Evolutionary conservation across 1,140 invertebrate genomes (phyloP).

Genomic region (Bombus cullumanus): DNA sequence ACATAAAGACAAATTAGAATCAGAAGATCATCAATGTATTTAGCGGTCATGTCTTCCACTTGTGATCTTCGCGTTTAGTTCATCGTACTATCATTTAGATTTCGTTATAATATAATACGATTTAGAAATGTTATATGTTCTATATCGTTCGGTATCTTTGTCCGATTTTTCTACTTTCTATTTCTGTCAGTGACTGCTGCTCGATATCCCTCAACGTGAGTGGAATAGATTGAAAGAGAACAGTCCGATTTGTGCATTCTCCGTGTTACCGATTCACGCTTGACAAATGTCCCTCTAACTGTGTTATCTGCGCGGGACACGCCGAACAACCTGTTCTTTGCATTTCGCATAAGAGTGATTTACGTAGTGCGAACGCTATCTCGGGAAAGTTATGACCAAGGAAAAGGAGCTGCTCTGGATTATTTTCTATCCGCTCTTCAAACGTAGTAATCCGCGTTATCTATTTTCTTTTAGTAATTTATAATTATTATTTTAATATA

Average conservation of each 20-base stretch:
- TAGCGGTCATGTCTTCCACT: no score
- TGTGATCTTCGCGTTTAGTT: no score
- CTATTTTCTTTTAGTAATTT: not conserved
- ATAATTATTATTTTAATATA: no score
- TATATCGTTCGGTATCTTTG: not conserved
- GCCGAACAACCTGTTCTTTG: conserved; percentile 3
- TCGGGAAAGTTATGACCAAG: not conserved
- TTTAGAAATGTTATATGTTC: not conserved
- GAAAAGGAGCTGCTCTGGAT: not conserved
- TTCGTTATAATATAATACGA: no score
- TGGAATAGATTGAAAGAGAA: conserved; percentile 27
- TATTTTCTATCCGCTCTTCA: not conserved
- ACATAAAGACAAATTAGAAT: no score
- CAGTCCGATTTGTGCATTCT: not conserved
- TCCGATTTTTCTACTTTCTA: conserved; percentile 18
- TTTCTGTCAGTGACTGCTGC: conserved; percentile 25
- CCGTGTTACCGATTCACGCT: not conserved
- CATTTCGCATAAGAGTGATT: conserved; percentile 14
- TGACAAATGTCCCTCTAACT: conserved; percentile 2
- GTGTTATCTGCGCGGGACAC: not conserved
- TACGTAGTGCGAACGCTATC: not conserved
- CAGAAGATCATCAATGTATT: no score
- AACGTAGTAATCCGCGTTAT: not conserved
- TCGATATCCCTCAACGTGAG: conserved; percentile 30
- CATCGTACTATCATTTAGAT: no score